phyloP scores from a whole-genome alignment of 2,888 invertebrate species.

The Myopa testacea region DNA sequence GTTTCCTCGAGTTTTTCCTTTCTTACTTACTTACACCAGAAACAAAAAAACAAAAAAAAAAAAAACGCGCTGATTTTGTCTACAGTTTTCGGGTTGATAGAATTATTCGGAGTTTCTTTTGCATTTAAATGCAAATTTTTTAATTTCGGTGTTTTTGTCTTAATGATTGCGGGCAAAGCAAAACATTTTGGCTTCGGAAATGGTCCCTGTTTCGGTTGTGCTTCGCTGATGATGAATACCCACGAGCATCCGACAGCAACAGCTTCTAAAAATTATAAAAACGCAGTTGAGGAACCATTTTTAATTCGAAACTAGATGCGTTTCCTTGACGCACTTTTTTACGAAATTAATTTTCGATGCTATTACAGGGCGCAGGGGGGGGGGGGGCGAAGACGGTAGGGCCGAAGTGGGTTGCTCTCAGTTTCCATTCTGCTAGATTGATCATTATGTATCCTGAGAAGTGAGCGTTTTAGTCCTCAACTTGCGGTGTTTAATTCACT shows the following conservation, averaged over 20 bases:
- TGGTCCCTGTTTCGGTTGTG: constrained; percentile 1
- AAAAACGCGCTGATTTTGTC: constrained; percentile 61
- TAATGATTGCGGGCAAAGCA: constrained; percentile 48
- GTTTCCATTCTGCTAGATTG: no score
- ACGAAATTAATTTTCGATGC: background rate
- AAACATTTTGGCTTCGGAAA: background rate
- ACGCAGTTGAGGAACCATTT: background rate
- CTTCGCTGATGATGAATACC: constrained; percentile 29
- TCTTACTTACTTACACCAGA: background rate
- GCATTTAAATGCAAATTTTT: constrained; percentile 66
- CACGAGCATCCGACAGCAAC: constrained; percentile 16
- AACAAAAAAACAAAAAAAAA: background rate
- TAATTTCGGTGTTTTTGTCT: constrained; percentile 64
- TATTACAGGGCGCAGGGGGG: background rate
- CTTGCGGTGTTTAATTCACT: no score
- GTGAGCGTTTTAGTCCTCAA: no score
- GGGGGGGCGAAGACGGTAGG: background rate
- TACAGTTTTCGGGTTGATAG: constrained; percentile 55
- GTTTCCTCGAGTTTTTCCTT: constrained; percentile 41
- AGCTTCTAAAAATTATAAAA: constrained; percentile 19
- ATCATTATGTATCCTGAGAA: no score
- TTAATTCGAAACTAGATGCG: constrained; percentile 27
- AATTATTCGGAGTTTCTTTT: constrained; percentile 43
- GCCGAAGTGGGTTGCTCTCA: no score
- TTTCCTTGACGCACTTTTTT: background rate